Evolutionary conservation across 2,797 vertebrate species (phyloP), one percentile per base, ranked within the genome.

Genomic region (Ctenochaetus hawaiiensis): DNA sequence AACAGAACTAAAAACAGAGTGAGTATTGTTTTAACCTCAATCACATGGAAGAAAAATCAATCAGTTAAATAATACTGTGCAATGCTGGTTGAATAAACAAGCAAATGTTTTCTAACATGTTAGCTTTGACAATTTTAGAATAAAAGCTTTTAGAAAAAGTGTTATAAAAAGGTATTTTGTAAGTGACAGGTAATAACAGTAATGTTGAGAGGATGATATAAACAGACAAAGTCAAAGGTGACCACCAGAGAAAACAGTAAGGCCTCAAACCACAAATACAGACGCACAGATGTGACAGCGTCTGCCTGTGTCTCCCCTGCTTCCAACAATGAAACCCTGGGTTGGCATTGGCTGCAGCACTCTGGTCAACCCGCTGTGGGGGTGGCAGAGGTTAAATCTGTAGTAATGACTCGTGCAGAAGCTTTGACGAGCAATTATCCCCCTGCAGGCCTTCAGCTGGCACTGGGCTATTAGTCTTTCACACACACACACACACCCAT

Each of bases 391-490:
- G 87, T 90, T 87, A 89, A 91, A 87, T 82, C 87, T 67, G 88
- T 67, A 74, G 81, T 91, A 92, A 92, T 92, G 91, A 91, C 82
- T 91, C 47, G 60, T 84, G 81, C 73, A 79, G 77, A 85, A 83
- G 87, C 83, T 90, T 83, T 92, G 91, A 92, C 54, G 77, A 90
- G 81, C 89, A 90, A 91, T 92, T 92, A 93, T 90, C 71, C 56
- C 75, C 72, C 80, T 45, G 61, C 80, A 85, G 87, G 81, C 67
- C 43, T 23, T 61, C 2, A 2, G 64, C 78, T 83, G 79, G 82
- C 81, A 56, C 56, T n/a, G 62, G 51, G 80, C 82, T 82, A 89
- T 86, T 81, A 77, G 52, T 56, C 67, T 77, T 52, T 58, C 58
- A 13, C 47, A 20, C 58, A 63, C 78, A 56, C 67, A 53, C 68